Evolutionary conservation across 2,797 vertebrate genomes (phyloP), one percentile per base, ranked within the genome.

Genomic region (Eupleurogrammus muticus): DNA sequence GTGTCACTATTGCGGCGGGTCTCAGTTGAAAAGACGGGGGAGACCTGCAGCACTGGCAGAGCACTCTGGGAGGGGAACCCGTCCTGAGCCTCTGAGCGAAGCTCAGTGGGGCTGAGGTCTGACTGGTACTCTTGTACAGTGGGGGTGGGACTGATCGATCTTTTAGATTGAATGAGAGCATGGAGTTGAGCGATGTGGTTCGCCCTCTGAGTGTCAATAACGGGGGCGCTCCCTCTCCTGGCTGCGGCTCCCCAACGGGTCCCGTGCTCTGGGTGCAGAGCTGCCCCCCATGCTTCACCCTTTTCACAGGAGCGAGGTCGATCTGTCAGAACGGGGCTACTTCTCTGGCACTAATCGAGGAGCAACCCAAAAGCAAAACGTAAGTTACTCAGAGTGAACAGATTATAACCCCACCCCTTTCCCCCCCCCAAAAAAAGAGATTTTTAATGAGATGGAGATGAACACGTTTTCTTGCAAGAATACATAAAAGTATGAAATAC

Each of bases 1-100:
- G 90, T 78, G 79, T 93, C 93, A 52, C 93, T 93, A 21, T 87
- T 85, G 54, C 91, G 91, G 7, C 91, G 92, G n/a, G 57, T 38
- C 12, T 91, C 88, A 13, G 66, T 56, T 17, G 75, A 55, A 34
- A 65, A 68, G 23, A 83, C 19, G 1, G 87, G 79, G 56, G 77
- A 53, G 24, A 88, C 23, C 65, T 71, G 70, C 34, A 70, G 57
- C 57, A 57, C 2, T 24, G 85, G 77, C 17, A 71, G 16, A 49
- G 57, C 1, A 46, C 20, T 52, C 17, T 38, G 76, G 14, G 68
- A 46, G n/a, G 69, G 70, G 67, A 79, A 77, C 12, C 66, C 50
- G 34, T 83, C 71, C 13, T 66, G 51, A n/a, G 67, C 36, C 7
- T 87, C 80, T 6, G 81, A 76, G 35, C 66, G 34, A 67, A 59